Conservation (phyloP, 2,113 vertebrate species). For the Phocoena sinus region DNA sequence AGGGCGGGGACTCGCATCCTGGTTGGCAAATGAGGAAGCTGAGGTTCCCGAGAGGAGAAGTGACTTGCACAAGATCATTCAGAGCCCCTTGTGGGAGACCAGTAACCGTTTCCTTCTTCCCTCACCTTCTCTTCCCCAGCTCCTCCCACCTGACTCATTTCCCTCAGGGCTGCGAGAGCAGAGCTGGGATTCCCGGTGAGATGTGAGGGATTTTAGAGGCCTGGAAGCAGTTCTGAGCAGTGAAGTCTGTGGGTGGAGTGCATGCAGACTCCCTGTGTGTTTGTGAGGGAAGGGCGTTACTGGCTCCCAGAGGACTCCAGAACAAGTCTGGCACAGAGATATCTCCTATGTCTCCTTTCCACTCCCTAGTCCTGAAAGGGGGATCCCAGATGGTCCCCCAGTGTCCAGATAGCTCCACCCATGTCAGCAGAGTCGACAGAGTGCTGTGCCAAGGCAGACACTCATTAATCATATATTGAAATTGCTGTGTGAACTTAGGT, state of each 20-base stretch:
- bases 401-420: background rate
- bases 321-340: background rate
- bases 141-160: background rate
- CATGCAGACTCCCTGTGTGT: background rate
- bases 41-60: background rate
- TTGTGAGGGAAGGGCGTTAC: background rate
- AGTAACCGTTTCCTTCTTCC: background rate
- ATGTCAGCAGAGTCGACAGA: background rate
- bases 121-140: background rate
- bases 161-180: background rate
- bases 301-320: background rate
- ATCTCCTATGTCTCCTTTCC: background rate
- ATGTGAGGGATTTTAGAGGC: background rate
- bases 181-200: background rate
- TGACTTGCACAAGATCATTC: background rate
- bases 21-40: background rate
- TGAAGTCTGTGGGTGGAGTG: background rate
- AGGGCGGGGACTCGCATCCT: background rate
- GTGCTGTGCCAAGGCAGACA: background rate
- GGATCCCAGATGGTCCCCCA: no score
- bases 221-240: background rate
- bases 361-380: background rate
- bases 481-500: background rate
- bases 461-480: background rate
- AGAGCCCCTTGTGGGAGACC: background rate